Evolutionary conservation across 1,140 invertebrate genomes (phyloP).

Genomic region (Halesus radiatus): DNA sequence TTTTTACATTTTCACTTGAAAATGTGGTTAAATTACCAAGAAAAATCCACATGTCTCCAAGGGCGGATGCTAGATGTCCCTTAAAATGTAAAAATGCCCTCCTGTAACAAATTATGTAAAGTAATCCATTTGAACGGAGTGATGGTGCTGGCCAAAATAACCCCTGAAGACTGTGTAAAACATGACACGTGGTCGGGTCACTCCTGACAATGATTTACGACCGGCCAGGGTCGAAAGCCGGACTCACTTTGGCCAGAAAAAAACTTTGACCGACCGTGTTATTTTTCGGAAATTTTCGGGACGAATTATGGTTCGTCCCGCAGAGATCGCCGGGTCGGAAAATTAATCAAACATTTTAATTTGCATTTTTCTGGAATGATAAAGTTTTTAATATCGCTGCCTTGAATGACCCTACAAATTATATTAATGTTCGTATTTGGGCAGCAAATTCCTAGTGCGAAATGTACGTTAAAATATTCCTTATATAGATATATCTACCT

Average conservation of each 20-base stretch:
- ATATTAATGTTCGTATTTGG: too few relatives aligned
- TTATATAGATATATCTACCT: too few relatives aligned
- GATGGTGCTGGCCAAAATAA: slow-evolving; percentile 7
- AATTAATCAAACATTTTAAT: slow-evolving; percentile 8
- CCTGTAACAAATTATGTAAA: slow-evolving; percentile 6
- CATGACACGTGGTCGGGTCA: slow-evolving; percentile 31
- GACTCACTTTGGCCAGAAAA: background rate
- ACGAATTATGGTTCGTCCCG: background rate
- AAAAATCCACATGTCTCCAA: background rate
- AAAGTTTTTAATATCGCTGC: background rate
- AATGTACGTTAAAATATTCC: too few relatives aligned
- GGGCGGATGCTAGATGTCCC: background rate
- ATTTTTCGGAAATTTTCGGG: background rate
- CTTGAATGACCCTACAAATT: background rate
- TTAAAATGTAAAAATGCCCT: background rate
- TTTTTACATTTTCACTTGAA: background rate
- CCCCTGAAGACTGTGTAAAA: slow-evolving; percentile 18
- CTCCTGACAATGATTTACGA: slow-evolving; percentile 29
- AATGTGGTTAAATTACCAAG: background rate
- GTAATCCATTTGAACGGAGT: slow-evolving; percentile 11
- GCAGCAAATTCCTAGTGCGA: too few relatives aligned
- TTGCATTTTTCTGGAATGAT: background rate
- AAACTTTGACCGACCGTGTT: slow-evolving; percentile 21
- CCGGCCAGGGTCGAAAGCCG: background rate
- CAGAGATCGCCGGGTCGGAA: background rate